Conservation (phyloP, 1,140 invertebrate genomes). For the Periplaneta americana region DNA sequence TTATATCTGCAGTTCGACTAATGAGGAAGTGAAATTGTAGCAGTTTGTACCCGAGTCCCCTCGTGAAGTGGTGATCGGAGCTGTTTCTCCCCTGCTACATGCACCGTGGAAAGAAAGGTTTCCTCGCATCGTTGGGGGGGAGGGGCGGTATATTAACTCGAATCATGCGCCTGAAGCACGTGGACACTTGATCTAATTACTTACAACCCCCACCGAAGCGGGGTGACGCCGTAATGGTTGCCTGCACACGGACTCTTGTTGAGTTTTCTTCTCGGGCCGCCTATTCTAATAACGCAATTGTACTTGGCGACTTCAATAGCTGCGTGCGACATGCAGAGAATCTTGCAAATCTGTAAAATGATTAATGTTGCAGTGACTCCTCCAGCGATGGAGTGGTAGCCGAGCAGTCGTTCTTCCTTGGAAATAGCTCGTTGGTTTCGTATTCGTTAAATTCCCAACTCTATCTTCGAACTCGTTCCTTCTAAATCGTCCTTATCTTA, state of each 20-base stretch:
- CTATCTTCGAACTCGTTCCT: no score
- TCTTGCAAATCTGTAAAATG: background rate
- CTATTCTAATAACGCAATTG: background rate
- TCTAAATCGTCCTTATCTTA: no score
- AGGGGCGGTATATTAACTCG: background rate
- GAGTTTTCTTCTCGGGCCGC: background rate
- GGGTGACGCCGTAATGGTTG: background rate
- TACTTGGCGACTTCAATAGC: background rate
- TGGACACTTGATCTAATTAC: background rate
- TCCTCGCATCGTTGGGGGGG: no score
- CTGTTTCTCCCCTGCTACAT: background rate
- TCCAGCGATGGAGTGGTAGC: no score
- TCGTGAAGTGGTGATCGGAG: no score
- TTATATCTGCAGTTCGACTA: no score
- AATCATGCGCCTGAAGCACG: background rate
- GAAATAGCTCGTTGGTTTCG: no score
- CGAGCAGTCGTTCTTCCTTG: no score
- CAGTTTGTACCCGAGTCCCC: no score
- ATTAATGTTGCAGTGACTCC: no score
- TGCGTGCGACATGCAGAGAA: background rate
- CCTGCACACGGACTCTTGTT: background rate
- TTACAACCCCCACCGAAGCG: background rate
- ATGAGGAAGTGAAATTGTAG: no score
- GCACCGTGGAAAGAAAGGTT: background rate
- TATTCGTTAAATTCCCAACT: no score